A percentile compares a stretch with the other conserved stretches of the same genome.
phyloP scores from a whole-genome alignment of 2,797 vertebrate genomes.

The Urosaurus nigricauda region DNA sequence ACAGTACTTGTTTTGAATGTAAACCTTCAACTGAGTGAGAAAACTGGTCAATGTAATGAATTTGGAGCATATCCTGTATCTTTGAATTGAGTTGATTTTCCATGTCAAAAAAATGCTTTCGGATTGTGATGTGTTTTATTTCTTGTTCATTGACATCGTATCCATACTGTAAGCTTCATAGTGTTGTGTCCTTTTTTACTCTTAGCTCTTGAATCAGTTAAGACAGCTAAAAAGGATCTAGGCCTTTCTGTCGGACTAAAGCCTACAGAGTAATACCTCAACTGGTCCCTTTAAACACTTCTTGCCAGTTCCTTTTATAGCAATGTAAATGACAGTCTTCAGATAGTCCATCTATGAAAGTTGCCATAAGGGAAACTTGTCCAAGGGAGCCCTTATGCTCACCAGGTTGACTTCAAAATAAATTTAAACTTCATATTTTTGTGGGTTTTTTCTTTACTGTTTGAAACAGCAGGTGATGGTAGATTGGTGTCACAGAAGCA shows the following conservation, averaged over 20 bases:
- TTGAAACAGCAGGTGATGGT: slow-evolving; percentile 1
- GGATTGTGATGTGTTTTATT: background rate
- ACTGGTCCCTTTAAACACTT: background rate
- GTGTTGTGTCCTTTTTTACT: background rate
- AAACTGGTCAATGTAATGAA: background rate
- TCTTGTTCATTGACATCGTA: slow-evolving; percentile 4
- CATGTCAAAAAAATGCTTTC: background rate
- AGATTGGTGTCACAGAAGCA: slow-evolving; percentile 25
- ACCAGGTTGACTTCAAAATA: slow-evolving; percentile 69
- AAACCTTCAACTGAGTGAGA: background rate
- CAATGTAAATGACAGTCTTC: slow-evolving; percentile 18
- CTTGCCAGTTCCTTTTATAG: background rate
- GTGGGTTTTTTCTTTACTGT: background rate
- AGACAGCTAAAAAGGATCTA: slow-evolving; percentile 44
- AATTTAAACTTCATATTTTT: slow-evolving; percentile 53
- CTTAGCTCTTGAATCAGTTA: slow-evolving; percentile 66
- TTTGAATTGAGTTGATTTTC: slow-evolving; percentile 4
- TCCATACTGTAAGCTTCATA: slow-evolving; percentile 6
- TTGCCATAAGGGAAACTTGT: slow-evolving; percentile 69
- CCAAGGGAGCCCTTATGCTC: slow-evolving; percentile 51
- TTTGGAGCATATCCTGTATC: background rate
- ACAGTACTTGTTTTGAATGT: background rate
- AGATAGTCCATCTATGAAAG: slow-evolving; percentile 57
- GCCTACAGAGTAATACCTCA: slow-evolving; percentile 30
- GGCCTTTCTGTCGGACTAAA: background rate